Conservation (phyloP, 92 coral and sea anemone species). For the Phenganax marumi region DNA sequence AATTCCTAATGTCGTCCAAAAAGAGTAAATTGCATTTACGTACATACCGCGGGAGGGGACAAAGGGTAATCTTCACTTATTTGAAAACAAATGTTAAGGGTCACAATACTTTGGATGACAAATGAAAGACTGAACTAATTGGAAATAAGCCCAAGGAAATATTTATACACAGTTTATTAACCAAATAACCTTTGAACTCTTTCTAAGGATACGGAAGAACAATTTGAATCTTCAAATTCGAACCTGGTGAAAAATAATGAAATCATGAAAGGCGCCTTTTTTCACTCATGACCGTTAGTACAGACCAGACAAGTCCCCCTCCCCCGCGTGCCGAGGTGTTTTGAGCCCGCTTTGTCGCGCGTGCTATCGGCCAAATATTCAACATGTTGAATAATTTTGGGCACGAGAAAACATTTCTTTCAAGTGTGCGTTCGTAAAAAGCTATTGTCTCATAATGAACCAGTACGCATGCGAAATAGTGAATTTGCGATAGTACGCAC, state of each 20-base stretch:
- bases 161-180: conserved; percentile 2
- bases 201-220: conserved; percentile 75
- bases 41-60: conserved; percentile 72
- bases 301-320: no score
- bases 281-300: no score
- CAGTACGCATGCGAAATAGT: no score
- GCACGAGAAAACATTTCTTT: no score
- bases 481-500: no score
- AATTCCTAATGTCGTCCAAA: no score
- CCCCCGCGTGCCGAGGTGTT: no score
- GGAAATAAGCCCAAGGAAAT: not conserved
- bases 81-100: not conserved
- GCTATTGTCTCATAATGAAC: no score
- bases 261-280: not conserved
- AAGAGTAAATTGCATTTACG: not conserved
- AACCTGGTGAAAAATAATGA: conserved; percentile 46
- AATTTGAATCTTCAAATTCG: conserved; percentile 66
- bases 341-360: no score
- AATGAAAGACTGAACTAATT: not conserved
- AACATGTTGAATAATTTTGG: no score
- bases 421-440: no score
- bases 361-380: no score
- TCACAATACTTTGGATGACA: not conserved
- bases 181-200: not conserved
- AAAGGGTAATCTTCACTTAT: conserved; percentile 68